Percentiles rank a stretch among this genome's conserved stretches.
These are phyloP conservation scores for Lasioglossum leucozonium DNA, from an alignment of 2,888 invertebrate genomes.

Conservation along the genomic window DNA sequence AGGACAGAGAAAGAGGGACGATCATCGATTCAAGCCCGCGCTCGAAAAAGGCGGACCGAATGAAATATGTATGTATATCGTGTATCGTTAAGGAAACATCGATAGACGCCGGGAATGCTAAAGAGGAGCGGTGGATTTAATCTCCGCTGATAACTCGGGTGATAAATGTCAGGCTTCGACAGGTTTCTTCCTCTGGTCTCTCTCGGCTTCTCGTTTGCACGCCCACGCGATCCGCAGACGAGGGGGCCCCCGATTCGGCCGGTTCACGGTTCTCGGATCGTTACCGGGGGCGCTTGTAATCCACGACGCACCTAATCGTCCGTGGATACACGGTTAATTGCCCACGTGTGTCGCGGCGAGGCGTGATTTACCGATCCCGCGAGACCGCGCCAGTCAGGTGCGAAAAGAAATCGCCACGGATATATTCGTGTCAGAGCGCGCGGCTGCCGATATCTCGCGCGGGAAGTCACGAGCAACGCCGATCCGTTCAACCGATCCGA, in stretches of 20 bases:
- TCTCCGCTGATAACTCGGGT: conserved; percentile 49
- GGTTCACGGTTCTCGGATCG: conserved; percentile 49
- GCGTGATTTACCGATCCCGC: conserved; percentile 78
- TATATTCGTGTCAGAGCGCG: conserved; percentile 49
- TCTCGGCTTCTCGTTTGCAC: conserved; percentile 52
- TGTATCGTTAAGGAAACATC: conserved; percentile 29
- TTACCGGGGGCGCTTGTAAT: conserved; percentile 68
- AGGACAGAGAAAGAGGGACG: background rate
- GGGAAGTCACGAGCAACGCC: conserved; percentile 40
- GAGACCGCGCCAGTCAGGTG: conserved; percentile 59
- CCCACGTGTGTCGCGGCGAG: conserved; percentile 70
- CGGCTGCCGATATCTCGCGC: conserved; percentile 22
- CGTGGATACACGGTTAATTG: conserved; percentile 74
- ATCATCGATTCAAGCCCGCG: background rate
- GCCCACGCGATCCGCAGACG: conserved; percentile 57
- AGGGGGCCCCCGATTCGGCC: conserved; percentile 28
- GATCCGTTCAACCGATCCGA: conserved; percentile 32
- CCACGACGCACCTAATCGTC: conserved; percentile 74
- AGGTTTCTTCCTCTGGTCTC: conserved; percentile 43
- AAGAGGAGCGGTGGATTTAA: conserved; percentile 50
- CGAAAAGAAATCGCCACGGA: conserved; percentile 68
- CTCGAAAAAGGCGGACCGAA: conserved; percentile 28
- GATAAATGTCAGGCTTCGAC: conserved; percentile 56
- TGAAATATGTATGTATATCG: conserved; percentile 43
- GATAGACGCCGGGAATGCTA: conserved; percentile 36